Evolutionary conservation across 2,113 vertebrate genomes (phyloP).

Genomic region (Nesoenas mayeri): DNA sequence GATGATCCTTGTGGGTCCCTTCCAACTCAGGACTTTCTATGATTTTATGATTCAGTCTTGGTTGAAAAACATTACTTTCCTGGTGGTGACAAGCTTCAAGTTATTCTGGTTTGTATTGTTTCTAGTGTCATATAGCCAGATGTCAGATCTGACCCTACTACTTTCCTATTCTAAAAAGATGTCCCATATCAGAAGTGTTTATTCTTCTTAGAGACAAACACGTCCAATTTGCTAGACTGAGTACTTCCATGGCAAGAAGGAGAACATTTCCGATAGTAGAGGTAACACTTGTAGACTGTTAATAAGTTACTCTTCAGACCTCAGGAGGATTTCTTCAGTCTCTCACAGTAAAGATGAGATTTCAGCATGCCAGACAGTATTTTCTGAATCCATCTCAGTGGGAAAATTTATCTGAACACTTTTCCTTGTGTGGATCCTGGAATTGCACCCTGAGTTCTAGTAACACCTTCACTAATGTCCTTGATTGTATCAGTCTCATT

Average conservation of each 20-base stretch:
- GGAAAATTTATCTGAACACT: background rate
- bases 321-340: background rate
- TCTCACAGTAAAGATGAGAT: background rate
- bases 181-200: background rate
- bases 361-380: background rate
- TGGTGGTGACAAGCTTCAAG: background rate
- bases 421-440: background rate
- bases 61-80: background rate
- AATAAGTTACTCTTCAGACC: background rate
- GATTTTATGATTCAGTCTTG: background rate
- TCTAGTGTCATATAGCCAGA: background rate
- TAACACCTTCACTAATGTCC: fast-evolving
- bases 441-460: background rate
- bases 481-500: background rate
- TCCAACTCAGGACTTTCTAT: too few species aligned
- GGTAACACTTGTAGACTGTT: background rate
- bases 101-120: background rate
- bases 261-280: background rate
- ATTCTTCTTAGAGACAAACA: background rate
- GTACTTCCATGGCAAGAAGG: background rate
- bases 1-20: too few species aligned
- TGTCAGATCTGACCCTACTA: background rate
- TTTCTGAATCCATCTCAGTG: background rate
- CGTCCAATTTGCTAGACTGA: background rate
- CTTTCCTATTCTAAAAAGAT: background rate